phyloP scores from a whole-genome alignment of 2,888 invertebrate genomes.

The Gastracanthus pulcherrimus region DNA sequence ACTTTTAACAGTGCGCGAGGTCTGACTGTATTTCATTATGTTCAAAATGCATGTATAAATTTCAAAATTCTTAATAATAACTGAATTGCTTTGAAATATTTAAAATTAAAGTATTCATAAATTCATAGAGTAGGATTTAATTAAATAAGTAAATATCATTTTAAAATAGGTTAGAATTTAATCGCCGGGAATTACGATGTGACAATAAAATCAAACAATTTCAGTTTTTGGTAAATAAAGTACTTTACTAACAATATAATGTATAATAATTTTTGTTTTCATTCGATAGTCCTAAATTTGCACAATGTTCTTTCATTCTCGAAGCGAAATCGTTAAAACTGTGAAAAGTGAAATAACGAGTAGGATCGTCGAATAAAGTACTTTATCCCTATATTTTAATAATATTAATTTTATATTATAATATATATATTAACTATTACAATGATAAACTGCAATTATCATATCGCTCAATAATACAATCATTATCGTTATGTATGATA shows the following conservation, averaged over 20 bases:
- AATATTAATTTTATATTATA: slow-evolving; percentile 65
- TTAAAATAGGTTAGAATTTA: slow-evolving; percentile 40
- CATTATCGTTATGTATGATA: slow-evolving; percentile 61
- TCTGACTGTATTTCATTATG: too few relatives aligned
- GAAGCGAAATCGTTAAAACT: slow-evolving; percentile 51
- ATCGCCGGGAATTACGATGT: slow-evolving; percentile 32
- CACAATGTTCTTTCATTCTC: slow-evolving; percentile 43
- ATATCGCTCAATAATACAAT: slow-evolving; percentile 64
- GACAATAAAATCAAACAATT: slow-evolving; percentile 46
- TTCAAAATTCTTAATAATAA: too few relatives aligned
- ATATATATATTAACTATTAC: slow-evolving; percentile 68
- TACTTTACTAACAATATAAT: slow-evolving; percentile 59
- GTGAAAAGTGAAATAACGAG: slow-evolving; percentile 54
- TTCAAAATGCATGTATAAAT: too few relatives aligned
- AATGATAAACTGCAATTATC: slow-evolving; percentile 67
- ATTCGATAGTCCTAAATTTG: slow-evolving; percentile 43
- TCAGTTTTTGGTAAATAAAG: slow-evolving; percentile 56
- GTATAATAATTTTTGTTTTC: slow-evolving; percentile 52
- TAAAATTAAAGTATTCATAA: too few relatives aligned
- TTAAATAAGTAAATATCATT: not conserved
- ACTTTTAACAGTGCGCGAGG: too few relatives aligned
- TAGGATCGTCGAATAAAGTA: slow-evolving; percentile 63
- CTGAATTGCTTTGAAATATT: too few relatives aligned
- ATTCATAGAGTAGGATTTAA: not conserved
- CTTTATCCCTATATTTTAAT: slow-evolving; percentile 65